Percentiles rank a stretch among this genome's conserved stretches.
Evolutionary conservation across 2,113 vertebrate species (phyloP).

Genomic region (Microcebus tavaratra): DNA sequence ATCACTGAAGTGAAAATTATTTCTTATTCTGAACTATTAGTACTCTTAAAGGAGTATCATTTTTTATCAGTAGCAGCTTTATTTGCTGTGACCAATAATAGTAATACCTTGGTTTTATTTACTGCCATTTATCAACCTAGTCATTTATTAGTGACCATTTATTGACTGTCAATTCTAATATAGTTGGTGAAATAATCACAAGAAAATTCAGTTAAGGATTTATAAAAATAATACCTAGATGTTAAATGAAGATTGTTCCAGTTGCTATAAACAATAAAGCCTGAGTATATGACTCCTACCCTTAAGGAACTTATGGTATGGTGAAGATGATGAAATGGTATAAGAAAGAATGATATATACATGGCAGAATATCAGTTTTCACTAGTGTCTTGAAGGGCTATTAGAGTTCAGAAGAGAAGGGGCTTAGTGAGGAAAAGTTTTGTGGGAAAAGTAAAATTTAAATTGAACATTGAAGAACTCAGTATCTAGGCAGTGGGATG

Average conservation of each 20-base stretch:
- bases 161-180: background rate
- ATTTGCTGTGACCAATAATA: background rate
- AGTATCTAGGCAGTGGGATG: background rate
- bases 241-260: constrained; percentile 18
- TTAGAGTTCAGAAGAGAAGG: background rate
- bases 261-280: constrained; percentile 40
- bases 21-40: constrained; percentile 16
- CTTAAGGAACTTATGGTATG: background rate
- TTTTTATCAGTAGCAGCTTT: constrained; percentile 13
- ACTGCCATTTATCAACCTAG: background rate
- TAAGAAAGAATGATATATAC: background rate
- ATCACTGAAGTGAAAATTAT: constrained; percentile 40
- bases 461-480: background rate
- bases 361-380: background rate
- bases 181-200: constrained; percentile 12
- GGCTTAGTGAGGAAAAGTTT: background rate
- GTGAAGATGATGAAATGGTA: background rate
- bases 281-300: background rate
- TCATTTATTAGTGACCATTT: constrained; percentile 15
- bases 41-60: constrained; percentile 9
- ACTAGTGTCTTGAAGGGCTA: background rate
- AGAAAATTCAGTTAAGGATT: constrained; percentile 16
- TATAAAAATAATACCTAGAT: constrained; percentile 13
- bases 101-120: background rate
- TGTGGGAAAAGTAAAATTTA: background rate